Conservation (phyloP, 2,888 invertebrate species). For the Mesoligia furuncula region DNA sequence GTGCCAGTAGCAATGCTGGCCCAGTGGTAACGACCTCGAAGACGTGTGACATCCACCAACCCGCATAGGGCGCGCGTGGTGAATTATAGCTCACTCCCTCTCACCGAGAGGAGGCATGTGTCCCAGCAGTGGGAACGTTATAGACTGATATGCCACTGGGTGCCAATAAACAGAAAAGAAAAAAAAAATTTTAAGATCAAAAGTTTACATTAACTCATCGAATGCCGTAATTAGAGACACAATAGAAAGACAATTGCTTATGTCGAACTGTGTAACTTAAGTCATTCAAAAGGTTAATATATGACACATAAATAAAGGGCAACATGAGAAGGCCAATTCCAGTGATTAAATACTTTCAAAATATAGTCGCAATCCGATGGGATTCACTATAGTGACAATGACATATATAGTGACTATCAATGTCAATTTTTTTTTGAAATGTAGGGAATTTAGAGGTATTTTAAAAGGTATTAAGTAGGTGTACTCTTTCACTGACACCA, state of each 20-base stretch:
- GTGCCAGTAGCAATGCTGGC: not conserved
- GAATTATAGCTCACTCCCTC: not conserved
- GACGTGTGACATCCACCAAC: not conserved
- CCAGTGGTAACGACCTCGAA: not conserved
- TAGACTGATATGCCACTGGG: not conserved
- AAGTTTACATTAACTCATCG: too few relatives aligned
- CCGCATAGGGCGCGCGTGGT: not conserved
- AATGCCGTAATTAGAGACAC: too few relatives aligned
- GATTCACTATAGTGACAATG: too few relatives aligned
- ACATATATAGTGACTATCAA: too few relatives aligned
- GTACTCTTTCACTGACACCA: not conserved
- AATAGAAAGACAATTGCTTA: too few relatives aligned
- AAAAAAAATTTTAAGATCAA: not conserved
- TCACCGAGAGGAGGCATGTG: not conserved
- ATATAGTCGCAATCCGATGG: too few relatives aligned
- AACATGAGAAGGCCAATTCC: not conserved
- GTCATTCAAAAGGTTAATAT: too few relatives aligned
- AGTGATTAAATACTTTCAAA: too few relatives aligned
- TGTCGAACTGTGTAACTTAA: too few relatives aligned
- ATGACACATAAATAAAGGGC: not conserved
- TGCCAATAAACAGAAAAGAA: not conserved
- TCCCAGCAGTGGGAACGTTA: not conserved
- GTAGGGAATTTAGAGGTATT: too few relatives aligned
- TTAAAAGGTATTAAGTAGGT: not conserved
- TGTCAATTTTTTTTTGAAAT: too few relatives aligned